Evolutionary conservation across 2,888 invertebrate genomes (phyloP), one percentile per base, ranked within the genome.

Genomic region (Agrochola lota): DNA sequence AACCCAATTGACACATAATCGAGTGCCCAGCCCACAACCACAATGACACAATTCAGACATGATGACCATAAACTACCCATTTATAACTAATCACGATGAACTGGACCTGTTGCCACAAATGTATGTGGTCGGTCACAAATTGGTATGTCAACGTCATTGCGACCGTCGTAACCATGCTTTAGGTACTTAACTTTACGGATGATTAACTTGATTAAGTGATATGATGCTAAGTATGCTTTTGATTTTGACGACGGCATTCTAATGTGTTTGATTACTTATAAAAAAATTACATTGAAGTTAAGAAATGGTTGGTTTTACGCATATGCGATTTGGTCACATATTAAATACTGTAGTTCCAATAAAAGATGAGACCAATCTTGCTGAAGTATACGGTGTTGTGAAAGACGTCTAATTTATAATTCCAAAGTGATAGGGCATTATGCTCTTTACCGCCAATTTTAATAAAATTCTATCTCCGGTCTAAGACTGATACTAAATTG

Each of bases 1-100:
- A 46, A 43, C 3, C 6, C 35, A 35, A 80, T 35, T 55, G 49
- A 46, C 73, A 49, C 52, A 72, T 8, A 35, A 80, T 30, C 30
- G 11, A 63, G 4, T 26, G 73, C 35, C 72, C 52, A 26, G 17
- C 55, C 46, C 46, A n/a, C n/a, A 63, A 59, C 26, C 23, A 73
- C 35, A 81, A 63, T 49, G 81, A 40, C 81, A 63, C 62, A 57
- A 74, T 81, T 55, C 11, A 49, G 17, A 15, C n/a, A 11, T 30
- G 46, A 49, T 40, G 55, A 81, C 78, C 46, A 30, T 81, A 63
- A 73, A 63, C 17, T 81, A 63, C 46, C 52, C 81, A 81, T 63
- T 74, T 74, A 40, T 23, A 49, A 17, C 23, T 43, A 72, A 77
- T 77, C 81, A 62, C 17, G 55, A 63, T 55, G 15, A 63, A 81